Evolutionary conservation across 1,140 invertebrate genomes (phyloP).

Genomic region (Episyrphus balteatus): DNA sequence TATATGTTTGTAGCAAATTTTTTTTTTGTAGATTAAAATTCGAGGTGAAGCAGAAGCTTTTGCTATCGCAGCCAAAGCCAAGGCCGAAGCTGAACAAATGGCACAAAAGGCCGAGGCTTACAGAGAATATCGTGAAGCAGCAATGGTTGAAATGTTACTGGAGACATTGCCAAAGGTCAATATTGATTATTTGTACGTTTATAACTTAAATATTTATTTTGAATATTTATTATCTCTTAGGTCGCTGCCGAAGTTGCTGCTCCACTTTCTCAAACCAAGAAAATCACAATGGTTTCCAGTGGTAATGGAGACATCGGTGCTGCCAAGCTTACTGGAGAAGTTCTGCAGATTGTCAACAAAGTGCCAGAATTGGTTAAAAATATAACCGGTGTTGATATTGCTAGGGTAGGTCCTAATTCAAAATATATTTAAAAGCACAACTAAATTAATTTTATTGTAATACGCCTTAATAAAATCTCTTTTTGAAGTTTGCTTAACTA

Average conservation of each 20-base stretch:
- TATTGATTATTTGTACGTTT: not conserved
- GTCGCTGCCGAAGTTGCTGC: conserved; percentile 92
- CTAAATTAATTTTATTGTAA: not conserved
- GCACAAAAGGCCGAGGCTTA: conserved; percentile 92
- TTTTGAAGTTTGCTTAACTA: not conserved
- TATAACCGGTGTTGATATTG: conserved; percentile 86
- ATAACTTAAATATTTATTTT: not conserved
- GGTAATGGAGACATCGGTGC: conserved; percentile 87
- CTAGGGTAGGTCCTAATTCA: conserved; percentile 53
- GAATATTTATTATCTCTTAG: conserved; percentile 40
- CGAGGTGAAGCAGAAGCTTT: conserved; percentile 85
- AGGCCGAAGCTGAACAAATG: conserved; percentile 93
- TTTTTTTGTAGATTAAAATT: conserved; percentile 35
- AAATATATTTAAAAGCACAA: conserved; percentile 30
- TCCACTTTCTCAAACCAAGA: conserved; percentile 83
- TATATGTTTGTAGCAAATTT: not conserved
- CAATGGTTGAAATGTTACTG: conserved; percentile 95
- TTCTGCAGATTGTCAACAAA: conserved; percentile 81
- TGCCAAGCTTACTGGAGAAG: conserved; percentile 85
- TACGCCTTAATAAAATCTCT: not conserved
- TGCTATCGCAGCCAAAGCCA: conserved; percentile 86
- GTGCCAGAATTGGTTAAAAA: conserved; percentile 82
- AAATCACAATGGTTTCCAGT: conserved; percentile 89
- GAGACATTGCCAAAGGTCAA: conserved; percentile 88
- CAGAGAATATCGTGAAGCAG: conserved; percentile 91